Evolutionary conservation across 2,113 vertebrate species (phyloP), one percentile per base, ranked within the genome.

Genomic region (Crotalus tigris): DNA sequence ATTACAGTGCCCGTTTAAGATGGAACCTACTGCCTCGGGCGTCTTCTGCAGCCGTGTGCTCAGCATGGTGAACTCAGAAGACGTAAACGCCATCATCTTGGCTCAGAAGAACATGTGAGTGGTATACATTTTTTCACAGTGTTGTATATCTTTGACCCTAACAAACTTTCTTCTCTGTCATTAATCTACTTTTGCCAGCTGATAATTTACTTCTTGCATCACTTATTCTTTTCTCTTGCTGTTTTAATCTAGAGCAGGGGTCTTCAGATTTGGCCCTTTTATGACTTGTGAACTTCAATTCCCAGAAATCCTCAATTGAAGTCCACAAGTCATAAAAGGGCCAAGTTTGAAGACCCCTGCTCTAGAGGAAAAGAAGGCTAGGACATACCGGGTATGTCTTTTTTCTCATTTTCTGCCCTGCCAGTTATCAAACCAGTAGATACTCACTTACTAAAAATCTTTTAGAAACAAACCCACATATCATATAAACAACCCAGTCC

Each of bases 21-120:
- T 98, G 98, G 99, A 99, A 94, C 97, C 98, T 91, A 98, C 98
- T 3, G 99, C 99, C 39, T 99, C 99, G 0, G 98, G 97, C 10
- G 98, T 99, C 81, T 99, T 99, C 97, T 99, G 99, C 91, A 98
- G 97, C 95, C 97, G 98, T 94, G 98, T 99, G 98, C 98, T 99
- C 94, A 99, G 98, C 96, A 99, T 99, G 99, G 99, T 99, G 92
- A 99, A 99, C 92, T 97, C 98, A 0, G 99, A 99, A 88, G 99
- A 99, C 0, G 98, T 99, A 10, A 99, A 99, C 2, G 99, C 99
- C 92, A 99, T 99, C 97, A 99, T 99, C 94, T 98, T 98, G 96
- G 99, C 99, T 59, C 99, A 99, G 97, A 99, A 99, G 95, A 99
- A 99, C 97, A 99, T 99, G 99, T 99, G 96, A 98, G 99, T 97